Percentiles rank a stretch among this genome's conserved stretches.
Evolutionary conservation across 1,140 invertebrate genomes (phyloP).

Genomic region (Semibalanus balanoides): DNA sequence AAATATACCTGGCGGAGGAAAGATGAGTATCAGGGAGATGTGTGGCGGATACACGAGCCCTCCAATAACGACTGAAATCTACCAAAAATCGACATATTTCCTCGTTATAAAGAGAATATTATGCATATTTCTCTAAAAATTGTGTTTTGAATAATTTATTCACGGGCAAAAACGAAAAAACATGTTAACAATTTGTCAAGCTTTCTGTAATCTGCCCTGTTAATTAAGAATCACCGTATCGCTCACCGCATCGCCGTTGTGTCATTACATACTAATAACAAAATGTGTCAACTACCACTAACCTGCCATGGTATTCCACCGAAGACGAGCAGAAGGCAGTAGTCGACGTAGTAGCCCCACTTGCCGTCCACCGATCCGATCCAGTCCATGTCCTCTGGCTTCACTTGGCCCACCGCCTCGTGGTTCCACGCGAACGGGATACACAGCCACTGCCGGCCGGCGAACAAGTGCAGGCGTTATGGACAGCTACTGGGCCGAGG

Average conservation of each 20-base stretch:
- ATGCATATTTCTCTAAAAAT: too few relatives aligned
- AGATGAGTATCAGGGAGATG: too few relatives aligned
- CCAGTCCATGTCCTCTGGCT: slow-evolving; percentile 41
- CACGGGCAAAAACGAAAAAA: too few relatives aligned
- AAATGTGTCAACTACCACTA: slow-evolving; percentile 10
- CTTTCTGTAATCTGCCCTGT: not conserved
- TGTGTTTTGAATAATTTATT: too few relatives aligned
- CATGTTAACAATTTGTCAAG: too few relatives aligned
- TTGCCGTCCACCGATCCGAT: slow-evolving; percentile 43
- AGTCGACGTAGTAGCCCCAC: slow-evolving; percentile 50
- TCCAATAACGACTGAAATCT: too few relatives aligned
- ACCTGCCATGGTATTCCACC: slow-evolving; percentile 78
- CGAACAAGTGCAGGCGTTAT: too few relatives aligned
- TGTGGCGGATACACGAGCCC: too few relatives aligned
- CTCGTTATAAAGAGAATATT: too few relatives aligned
- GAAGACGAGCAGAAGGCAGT: slow-evolving; percentile 53
- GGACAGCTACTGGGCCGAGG: too few relatives aligned
- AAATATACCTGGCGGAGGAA: slow-evolving; percentile 52
- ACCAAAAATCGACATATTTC: too few relatives aligned
- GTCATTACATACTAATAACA: not conserved
- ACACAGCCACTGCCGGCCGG: slow-evolving; percentile 48
- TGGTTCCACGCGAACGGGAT: slow-evolving; percentile 50
- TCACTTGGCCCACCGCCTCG: slow-evolving; percentile 40
- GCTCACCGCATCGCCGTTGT: not conserved
- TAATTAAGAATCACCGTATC: slow-evolving; percentile 8